Evolutionary conservation across 2,797 vertebrate species (phyloP), one percentile per base, ranked within the genome.

Genomic region (Epinephelus awoara): DNA sequence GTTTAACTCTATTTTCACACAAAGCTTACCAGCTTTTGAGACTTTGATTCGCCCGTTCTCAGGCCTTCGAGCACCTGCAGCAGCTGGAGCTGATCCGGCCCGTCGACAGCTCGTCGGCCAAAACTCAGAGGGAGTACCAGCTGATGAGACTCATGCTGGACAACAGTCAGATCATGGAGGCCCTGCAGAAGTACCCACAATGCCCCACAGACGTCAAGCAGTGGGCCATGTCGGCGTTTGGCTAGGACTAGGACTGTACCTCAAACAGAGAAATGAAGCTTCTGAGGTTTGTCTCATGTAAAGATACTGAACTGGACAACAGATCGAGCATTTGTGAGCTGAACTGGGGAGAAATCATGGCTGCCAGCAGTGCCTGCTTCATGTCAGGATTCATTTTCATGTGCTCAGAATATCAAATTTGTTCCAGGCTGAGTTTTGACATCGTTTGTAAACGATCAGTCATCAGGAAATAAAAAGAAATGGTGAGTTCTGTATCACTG

Each of bases 181-280:
- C 97, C 0, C 87, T 99, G 90, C 98, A 99, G 83, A 96, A 91
- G 4, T 99, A 99, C 27, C 97, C 98, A 29, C 98, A 98, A 86
- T 99, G 98, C 89, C 98, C 98, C 51, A 99, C 97, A 0, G 98
- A 99, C 0, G 89, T 99, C 7, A 97, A 96, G 38, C 98, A 98
- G 93, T 99, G 98, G 98, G 97, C 97, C 47, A 88, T 91, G 17
- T 99, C 98, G 0, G 91, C 93, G 0, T 96, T 96, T 3, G 95
- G 81, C 38, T 94, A 82, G 55, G 19, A 38, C 18, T 57, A 50
- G 0, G 29, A 3, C 2, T 10, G n/a, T n/a, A n/a, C n/a, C n/a
- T n/a, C n/a, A 0, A 25, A 4, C 15, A 3, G 21, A 40, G 46
- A 66, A 13, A 17, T 34, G 0, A 15, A 3, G 23, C 8, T 54